A percentile compares a stretch with the other conserved stretches of the same genome.
Conservation (phyloP, 2,797 vertebrate species). For the Myoxocephalus aenaeus region DNA sequence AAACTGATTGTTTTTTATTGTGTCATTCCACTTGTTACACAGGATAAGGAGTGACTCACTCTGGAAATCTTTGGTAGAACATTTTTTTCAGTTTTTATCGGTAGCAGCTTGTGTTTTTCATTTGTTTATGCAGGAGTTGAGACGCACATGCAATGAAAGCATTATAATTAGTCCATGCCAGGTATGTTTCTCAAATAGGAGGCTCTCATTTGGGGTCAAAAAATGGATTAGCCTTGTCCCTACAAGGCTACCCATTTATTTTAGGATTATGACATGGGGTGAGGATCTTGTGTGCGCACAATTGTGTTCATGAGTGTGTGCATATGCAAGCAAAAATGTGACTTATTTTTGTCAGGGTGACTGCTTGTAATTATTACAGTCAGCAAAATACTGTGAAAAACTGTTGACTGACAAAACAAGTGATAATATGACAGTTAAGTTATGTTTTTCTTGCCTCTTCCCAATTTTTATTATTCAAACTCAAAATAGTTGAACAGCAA, state of each 20-base stretch:
- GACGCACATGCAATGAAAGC: neutral
- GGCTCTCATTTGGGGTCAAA: neutral
- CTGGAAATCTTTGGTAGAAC: neutral
- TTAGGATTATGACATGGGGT: neutral
- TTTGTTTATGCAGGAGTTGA: constrained; percentile 1
- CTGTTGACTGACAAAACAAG: neutral
- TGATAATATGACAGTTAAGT: neutral
- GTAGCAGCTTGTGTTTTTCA: neutral
- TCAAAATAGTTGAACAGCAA: neutral
- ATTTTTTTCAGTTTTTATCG: neutral
- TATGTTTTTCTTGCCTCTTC: neutral
- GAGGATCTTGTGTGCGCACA: neutral
- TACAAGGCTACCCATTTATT: constrained; percentile 2
- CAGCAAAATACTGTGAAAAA: constrained; percentile 19
- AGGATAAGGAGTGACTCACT: neutral
- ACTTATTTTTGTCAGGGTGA: constrained; percentile 5
- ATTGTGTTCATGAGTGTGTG: neutral
- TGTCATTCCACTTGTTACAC: constrained; percentile 3
- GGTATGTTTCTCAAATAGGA: constrained; percentile 5
- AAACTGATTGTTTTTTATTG: constrained; percentile 5
- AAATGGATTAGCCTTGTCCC: neutral
- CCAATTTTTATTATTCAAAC: neutral
- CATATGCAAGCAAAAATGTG: neutral
- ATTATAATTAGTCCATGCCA: neutral
- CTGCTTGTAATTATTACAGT: neutral